These are phyloP conservation scores for crab-eating macaque (Macaca fascicularis) DNA, from an alignment of 2,113 vertebrate genomes.

Conservation along the genomic window T2T-MFA8v1.1 NC_088375.1:158691501-158692000, in stretches of 20 bases:
- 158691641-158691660: background rate
- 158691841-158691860: constrained; percentile 24
- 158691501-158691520: background rate
- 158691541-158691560: background rate
- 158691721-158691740: constrained; percentile 35
- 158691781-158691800: constrained; percentile 22
- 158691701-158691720: constrained; percentile 33
- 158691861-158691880: background rate
- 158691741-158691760: background rate
- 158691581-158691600: background rate
- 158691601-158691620: background rate
- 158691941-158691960: constrained; percentile 48
- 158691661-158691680: constrained; percentile 4
- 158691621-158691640: background rate
- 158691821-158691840: constrained; percentile 52
- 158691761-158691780: constrained; percentile 38
- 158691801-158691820: constrained; percentile 39
- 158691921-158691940: constrained; percentile 20
- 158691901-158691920: background rate
- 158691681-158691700: background rate
- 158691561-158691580: background rate
- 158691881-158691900: constrained; percentile 28
- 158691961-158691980: constrained; percentile 32
- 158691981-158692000: constrained; percentile 52
- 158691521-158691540: background rate